Base-by-base conservation (phyloP, 1,140 invertebrate genomes). In the Bursaphelenchus mucronatus region DNA sequence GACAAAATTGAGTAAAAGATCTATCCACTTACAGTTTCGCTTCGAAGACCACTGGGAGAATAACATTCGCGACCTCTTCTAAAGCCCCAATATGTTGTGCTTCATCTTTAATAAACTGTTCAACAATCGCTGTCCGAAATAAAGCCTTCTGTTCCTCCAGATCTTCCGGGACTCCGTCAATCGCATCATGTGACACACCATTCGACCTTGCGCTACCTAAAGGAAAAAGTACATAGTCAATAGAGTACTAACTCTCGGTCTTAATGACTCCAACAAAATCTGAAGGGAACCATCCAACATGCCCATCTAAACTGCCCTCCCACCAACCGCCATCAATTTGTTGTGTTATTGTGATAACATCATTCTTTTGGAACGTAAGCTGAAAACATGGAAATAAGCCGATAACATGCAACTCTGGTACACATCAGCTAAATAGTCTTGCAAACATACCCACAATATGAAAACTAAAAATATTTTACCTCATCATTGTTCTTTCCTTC, bases 251-350 rank as follows among this genome's bases (percentile, higher is more conserved):
- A 39, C 15, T 55, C 19, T 55, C 13, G 19, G 58, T 66, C 41
- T 75, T 71, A 15, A 80, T 54, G 46, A 78, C 58, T 77, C 89
- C 90, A 17, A 95, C 92, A 87, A 95, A 97, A 84, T 96, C 94
- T 71, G 90, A 91, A 66, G 94, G 94, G 85, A 97, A 97, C 94
- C 94, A 97, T 71, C 93, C 94, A 67, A 93, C 95, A 81, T 90
- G 90, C 56, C 91, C 92, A 68, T 90, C 87, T 17, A 95, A 83
- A 3, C 92, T 96, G 13, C 93, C 94, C 84, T 97, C 94, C 90
- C 91, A 97, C 94, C 94, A 97, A 87, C 93, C 95, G 39, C 91
- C 93, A 53, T 93, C 94, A 81, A 96, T 89, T 76, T 92, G 89
- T 82, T 91, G 88, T 57, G 93, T 96, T 41, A 98, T 88, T 13